Base-by-base conservation (phyloP, 37 sponge, comb jelly and placozoan species). In the Dysidea cf. avara region DNA sequence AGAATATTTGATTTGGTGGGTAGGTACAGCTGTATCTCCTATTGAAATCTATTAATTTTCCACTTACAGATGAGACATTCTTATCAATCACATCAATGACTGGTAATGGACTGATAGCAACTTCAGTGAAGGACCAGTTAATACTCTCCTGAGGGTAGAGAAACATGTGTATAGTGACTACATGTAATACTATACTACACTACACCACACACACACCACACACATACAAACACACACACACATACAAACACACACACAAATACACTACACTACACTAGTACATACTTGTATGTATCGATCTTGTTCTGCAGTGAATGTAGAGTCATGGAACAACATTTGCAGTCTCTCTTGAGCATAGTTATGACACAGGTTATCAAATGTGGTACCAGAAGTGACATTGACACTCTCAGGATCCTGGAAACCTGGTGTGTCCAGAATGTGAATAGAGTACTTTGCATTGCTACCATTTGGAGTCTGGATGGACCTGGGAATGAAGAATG, bases 291-390 rank as follows among this genome's bases (percentile, higher is more conserved):
- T 55, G 81, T 92, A 99, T 32, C 96, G 62, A 35, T 99, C 99
- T 77, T 91, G 96, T 63, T 90, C 99, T 13, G 66, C 56, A 31
- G 92, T 87, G 76, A 99, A 95, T 20, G 93, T 86, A 29, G 70
- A 78, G 43, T 99, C 85, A 40, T 95, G 93, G 71, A 95, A 99
- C 62, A 92, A 64, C 86, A 88, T 90, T 81, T 99, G 99, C 11
- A 99, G 84, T 11, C 99, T 58, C 85, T 99, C 99, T 54, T 89
- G 86, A 2, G 91, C 74, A 55, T 99, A 99, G 85, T 99, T 99
- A 81, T 86, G 82, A 47, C 92, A 90, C 64, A 99, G 81, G 61
- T 99, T 94, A 54, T 99, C 94, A 77, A 99, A 86, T 1, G 79
- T 64, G 64, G 96, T 82, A 1, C 86, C 82, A n/a, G 72, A 53